Percentiles rank a stretch among this genome's conserved stretches.
phyloP scores from a whole-genome alignment of 2,888 invertebrate genomes.

The Malachius bipustulatus region DNA sequence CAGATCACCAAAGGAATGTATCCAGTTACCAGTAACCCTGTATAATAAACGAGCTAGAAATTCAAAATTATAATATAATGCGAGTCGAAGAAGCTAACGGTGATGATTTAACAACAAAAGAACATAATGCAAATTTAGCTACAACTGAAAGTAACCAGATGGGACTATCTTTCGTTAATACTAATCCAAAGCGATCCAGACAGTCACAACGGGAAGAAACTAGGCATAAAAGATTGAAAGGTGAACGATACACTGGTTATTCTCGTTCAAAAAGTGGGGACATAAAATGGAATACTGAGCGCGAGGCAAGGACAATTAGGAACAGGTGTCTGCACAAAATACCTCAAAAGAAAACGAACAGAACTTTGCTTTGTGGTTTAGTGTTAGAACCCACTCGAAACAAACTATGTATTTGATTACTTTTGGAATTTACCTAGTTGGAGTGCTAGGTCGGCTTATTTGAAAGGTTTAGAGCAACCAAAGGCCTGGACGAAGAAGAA shows the following conservation, averaged over 20 bases:
- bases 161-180: background rate
- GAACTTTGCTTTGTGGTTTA: constrained; percentile 1
- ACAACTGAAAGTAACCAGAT: constrained; percentile 1
- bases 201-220: background rate
- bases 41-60: constrained; percentile 2
- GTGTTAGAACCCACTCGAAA: constrained; percentile 1
- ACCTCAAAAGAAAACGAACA: constrained; percentile 1
- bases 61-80: background rate
- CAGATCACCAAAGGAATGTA: too few species aligned
- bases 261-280: constrained; percentile 1
- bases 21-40: background rate
- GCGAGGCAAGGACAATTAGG: background rate
- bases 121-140: background rate
- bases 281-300: background rate
- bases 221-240: constrained; percentile 1
- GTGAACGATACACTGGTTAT: constrained; percentile 2
- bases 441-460: constrained; percentile 1
- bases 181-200: constrained; percentile 1
- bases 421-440: constrained; percentile 2
- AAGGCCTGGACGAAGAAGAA: constrained; percentile 2
- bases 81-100: background rate
- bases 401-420: background rate
- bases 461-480: background rate
- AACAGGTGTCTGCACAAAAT: constrained; percentile 1
- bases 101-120: constrained; percentile 3